Base-by-base conservation (phyloP, 2,797 vertebrate species). In the Lepilemur septentrionalis region DNA sequence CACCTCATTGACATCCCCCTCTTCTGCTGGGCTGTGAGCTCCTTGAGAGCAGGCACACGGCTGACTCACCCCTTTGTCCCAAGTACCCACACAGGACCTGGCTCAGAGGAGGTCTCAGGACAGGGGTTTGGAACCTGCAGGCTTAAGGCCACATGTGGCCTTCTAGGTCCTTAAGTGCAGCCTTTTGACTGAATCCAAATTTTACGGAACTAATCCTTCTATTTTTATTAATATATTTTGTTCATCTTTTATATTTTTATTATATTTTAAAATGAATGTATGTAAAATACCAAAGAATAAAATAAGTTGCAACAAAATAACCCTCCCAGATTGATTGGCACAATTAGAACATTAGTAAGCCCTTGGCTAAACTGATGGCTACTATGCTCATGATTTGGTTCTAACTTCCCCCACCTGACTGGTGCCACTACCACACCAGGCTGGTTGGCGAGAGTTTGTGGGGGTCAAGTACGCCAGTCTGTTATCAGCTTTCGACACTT, bases 51-150 rank as follows among this genome's bases (percentile, higher is more conserved):
- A 90, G 69, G 30, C 25, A 1, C 0, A 0, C 20, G 20, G 22
- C 57, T 96, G 85, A 95, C 67, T 96, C 96, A 96, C 12, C 1
- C 50, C 22, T 17, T 22, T 17, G n/a, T 61, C 81, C 73, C 48
- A 48, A 41, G 67, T 22, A 22, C 38, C 78, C 5, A 50, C 57
- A 41, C 12, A 35, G 69, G 72, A 73, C 43, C 55, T 32, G 61
- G 67, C 67, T 73, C 41, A 48, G 82, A 81, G 13, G 65, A 55
- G 67, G 46, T 41, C 81, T 95, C 48, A 20, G 86, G 89, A 96
- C 32, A 65, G 63, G 30, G n/a, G 15, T n/a, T 3, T 32, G 63
- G 17, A 65, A 65, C 63, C 63, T 65, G 63, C 63, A n/a, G 32
- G 17, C 63, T 65, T 65, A 65, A 65, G 32, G 32, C n/a, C 63